Conservation (phyloP, 2,113 vertebrate genomes). For the Motacilla tschutschensis region DNA sequence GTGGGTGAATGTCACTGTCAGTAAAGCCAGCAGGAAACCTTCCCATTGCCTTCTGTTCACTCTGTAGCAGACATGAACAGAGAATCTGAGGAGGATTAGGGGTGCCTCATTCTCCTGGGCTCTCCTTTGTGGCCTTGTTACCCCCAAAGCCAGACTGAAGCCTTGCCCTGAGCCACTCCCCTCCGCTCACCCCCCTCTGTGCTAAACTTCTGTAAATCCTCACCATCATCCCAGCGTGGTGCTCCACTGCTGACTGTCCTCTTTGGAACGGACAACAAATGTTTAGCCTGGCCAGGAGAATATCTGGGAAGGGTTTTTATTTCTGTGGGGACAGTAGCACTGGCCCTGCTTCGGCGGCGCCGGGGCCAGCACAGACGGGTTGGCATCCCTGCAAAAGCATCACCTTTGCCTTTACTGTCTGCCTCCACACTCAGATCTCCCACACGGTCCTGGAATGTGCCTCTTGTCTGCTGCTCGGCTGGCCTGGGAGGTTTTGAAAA, state of each 20-base stretch:
- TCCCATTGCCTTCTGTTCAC: background rate
- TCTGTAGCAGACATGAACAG: background rate
- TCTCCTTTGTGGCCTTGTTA: background rate
- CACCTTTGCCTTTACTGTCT: conserved; percentile 48
- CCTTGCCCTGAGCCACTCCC: background rate
- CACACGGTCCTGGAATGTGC: conserved; percentile 47
- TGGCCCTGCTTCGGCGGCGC: accelerated
- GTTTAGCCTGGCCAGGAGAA: background rate
- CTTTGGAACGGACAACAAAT: background rate
- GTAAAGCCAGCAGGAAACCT: background rate
- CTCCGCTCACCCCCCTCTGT: background rate
- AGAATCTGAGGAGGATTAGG: background rate
- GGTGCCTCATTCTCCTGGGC: background rate
- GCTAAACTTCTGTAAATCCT: background rate
- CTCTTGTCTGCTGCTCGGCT: conserved; percentile 52
- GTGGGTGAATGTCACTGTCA: background rate
- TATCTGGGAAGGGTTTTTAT: background rate
- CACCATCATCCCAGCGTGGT: background rate
- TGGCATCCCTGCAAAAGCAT: conserved; percentile 45
- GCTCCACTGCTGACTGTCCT: background rate
- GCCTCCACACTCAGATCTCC: conserved; percentile 33
- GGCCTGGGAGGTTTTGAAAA: conserved; percentile 39
- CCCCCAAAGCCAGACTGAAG: background rate
- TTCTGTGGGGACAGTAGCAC: background rate
- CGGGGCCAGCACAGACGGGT: background rate